phyloP scores from a whole-genome alignment of 2,113 vertebrate species.

The Sinocyclocheilus anophthalmus region DNA sequence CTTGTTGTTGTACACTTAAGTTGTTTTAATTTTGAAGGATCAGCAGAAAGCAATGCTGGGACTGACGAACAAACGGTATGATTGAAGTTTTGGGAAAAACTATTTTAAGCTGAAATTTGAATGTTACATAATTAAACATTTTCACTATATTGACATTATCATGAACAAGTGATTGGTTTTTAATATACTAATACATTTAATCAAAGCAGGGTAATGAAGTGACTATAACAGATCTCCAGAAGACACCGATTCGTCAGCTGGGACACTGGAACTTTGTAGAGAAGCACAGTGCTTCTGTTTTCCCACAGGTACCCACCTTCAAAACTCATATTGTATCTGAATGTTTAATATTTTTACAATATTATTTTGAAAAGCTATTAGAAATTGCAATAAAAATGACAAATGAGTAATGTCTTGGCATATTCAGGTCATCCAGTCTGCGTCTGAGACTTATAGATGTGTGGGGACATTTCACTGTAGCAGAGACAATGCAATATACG shows the following conservation, averaged over 20 bases:
- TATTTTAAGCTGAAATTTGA: neutral
- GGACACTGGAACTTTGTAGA: slow-evolving; percentile 85
- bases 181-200: neutral
- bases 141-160: neutral
- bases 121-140: neutral
- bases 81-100: neutral
- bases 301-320: slow-evolving; percentile 81
- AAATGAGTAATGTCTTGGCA: neutral
- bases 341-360: neutral
- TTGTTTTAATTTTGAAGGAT: neutral
- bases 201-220: slow-evolving; percentile 44
- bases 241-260: slow-evolving; percentile 77
- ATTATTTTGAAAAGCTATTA: neutral
- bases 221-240: slow-evolving; percentile 76
- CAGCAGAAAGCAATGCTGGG: neutral
- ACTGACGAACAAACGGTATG: neutral
- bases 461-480: slow-evolving; percentile 81
- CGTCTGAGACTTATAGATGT: slow-evolving; percentile 79
- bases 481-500: slow-evolving; percentile 81
- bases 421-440: slow-evolving; percentile 83
- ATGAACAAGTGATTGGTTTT: neutral
- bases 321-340: neutral
- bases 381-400: no score
- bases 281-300: slow-evolving; percentile 76
- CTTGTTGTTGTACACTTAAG: neutral